Percentiles rank a stretch among this genome's conserved stretches.
Evolutionary conservation across 2,113 vertebrate genomes (phyloP).

Genomic region (Panthera uncia): DNA sequence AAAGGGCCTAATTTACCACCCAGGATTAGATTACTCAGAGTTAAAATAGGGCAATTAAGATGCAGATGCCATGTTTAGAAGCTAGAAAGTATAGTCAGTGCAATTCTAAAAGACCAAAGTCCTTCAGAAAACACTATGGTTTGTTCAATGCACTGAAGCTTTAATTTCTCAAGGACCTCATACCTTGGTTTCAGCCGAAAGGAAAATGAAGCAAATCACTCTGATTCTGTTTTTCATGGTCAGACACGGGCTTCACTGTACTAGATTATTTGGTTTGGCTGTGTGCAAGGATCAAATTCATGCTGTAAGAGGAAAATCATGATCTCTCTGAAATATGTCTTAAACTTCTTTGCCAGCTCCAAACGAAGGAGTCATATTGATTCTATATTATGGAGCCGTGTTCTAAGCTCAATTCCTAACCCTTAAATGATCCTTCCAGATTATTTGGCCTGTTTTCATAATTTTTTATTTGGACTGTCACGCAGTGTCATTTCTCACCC

Average conservation of each 20-base stretch:
- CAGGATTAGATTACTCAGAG: conserved; percentile 54
- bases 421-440: not conserved
- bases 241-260: not conserved
- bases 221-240: not conserved
- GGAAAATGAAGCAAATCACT: not conserved
- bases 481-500: not conserved
- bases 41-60: conserved; percentile 55
- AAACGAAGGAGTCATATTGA: conserved; percentile 7
- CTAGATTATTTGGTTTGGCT: conserved; percentile 43
- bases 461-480: not conserved
- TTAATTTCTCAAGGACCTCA: conserved; percentile 25
- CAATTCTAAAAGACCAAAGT: not conserved
- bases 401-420: not conserved
- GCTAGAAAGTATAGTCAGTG: not conserved
- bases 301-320: conserved; percentile 13
- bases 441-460: not conserved
- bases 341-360: conserved; percentile 16
- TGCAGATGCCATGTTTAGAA: conserved; percentile 42
- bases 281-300: not conserved
- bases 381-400: not conserved
- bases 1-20: conserved; percentile 46
- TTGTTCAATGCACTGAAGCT: not conserved
- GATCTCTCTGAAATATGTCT: not conserved
- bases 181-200: not conserved
- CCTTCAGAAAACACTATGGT: not conserved